Conservation (phyloP, 1,140 invertebrate species). For the Cephus cinctus region DNA sequence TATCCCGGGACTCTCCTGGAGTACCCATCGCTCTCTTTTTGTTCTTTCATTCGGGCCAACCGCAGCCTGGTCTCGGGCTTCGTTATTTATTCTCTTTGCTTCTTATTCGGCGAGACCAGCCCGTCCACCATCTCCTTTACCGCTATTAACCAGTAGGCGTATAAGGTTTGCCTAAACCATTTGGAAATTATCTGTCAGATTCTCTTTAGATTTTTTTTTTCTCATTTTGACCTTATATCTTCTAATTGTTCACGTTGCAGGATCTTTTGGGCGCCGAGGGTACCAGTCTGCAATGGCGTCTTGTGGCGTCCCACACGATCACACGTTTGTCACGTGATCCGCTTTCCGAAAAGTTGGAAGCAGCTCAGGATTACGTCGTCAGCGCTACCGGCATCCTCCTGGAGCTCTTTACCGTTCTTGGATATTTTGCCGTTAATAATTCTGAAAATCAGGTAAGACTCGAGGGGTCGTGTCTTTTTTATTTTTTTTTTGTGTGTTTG, state of each 20-base stretch:
- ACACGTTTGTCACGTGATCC: conserved; percentile 70
- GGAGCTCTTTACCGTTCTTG: conserved; percentile 75
- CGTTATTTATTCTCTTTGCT: conserved; percentile 42
- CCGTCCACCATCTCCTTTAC: conserved; percentile 2
- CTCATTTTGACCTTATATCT: conserved; percentile 12
- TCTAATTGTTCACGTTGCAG: conserved; percentile 58
- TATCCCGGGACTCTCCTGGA: conserved; percentile 29
- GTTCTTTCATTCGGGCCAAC: neutral
- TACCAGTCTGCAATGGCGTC: conserved; percentile 82
- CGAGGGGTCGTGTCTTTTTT: neutral
- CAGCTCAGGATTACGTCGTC: conserved; percentile 30
- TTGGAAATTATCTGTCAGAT: no score
- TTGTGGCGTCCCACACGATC: conserved; percentile 81
- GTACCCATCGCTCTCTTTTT: conserved; percentile 4
- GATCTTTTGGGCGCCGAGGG: conserved; percentile 82
- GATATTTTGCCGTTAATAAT: conserved; percentile 80
- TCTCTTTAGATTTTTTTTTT: no score
- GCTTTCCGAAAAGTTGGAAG: conserved; percentile 46
- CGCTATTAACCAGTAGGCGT: no score
- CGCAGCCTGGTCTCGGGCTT: neutral
- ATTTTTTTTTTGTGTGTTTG: no score
- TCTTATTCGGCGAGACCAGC: conserved; percentile 8
- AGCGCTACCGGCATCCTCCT: conserved; percentile 60
- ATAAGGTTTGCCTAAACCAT: no score
- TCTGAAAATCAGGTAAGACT: conserved; percentile 76